phyloP scores from a whole-genome alignment of 2,113 vertebrate species.

The Cichladusa arquata region DNA sequence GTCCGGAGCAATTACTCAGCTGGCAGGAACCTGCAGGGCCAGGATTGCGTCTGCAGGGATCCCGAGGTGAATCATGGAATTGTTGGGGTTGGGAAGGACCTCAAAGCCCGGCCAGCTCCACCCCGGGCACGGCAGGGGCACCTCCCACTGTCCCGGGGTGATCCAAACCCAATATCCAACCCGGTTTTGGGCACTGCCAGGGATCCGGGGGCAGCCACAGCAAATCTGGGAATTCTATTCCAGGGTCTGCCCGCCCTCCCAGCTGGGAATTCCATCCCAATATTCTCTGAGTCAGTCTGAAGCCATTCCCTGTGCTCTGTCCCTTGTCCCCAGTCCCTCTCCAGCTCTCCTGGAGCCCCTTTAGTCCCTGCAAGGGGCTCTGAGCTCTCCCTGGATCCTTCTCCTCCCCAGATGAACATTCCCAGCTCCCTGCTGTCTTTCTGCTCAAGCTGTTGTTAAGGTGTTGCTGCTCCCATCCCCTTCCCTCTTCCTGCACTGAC shows the following conservation, averaged over 20 bases:
- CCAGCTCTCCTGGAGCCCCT: too few relatives aligned
- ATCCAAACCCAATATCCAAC: rapidly evolving
- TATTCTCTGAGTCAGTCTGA: rapidly evolving
- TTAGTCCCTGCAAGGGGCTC: too few relatives aligned
- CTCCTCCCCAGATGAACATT: rapidly evolving
- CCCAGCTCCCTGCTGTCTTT: not conserved
- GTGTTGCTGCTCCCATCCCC: not conserved
- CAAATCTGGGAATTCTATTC: not conserved
- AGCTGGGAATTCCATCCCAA: rapidly evolving
- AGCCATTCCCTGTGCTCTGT: not conserved
- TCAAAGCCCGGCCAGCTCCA: rapidly evolving
- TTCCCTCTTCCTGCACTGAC: not conserved
- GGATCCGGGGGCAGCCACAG: not conserved
- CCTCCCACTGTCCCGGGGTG: rapidly evolving
- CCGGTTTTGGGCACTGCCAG: not conserved
- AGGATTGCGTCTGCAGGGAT: rapidly evolving
- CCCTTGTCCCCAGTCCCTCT: too few relatives aligned
- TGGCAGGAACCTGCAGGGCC: not conserved
- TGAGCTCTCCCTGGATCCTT: not conserved
- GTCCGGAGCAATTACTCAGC: not conserved
- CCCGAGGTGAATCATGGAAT: not conserved
- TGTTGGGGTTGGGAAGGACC: not conserved
- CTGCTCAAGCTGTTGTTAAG: not conserved
- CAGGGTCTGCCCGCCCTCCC: rapidly evolving
- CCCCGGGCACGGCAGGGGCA: not conserved